Conservation (phyloP, 2,888 invertebrate genomes). For the Baronia brevicornis region DNA sequence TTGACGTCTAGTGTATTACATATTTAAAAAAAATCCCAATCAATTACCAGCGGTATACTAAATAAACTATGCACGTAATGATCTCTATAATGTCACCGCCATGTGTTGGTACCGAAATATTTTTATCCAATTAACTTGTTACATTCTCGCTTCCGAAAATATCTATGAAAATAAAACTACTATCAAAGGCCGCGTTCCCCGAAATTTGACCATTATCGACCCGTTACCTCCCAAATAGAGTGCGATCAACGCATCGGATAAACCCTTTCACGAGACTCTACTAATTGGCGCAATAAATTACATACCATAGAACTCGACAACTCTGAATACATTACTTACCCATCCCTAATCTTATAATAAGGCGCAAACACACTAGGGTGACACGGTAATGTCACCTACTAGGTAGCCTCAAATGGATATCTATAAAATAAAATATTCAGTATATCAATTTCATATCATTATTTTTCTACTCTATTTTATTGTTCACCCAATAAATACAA, state of each 20-base stretch:
- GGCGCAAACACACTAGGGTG: slow-evolving; percentile 17
- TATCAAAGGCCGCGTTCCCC: slow-evolving; percentile 49
- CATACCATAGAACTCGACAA: slow-evolving; percentile 53
- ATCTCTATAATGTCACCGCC: slow-evolving; percentile 43
- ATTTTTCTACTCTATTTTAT: too few relatives aligned
- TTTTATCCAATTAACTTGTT: slow-evolving; percentile 71
- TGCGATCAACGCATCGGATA: slow-evolving; percentile 56
- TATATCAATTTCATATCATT: too few relatives aligned
- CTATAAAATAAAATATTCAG: too few relatives aligned
- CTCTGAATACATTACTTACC: slow-evolving; percentile 40
- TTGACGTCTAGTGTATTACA: too few relatives aligned
- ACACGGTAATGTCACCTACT: too few relatives aligned
- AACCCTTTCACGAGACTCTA: slow-evolving; percentile 63
- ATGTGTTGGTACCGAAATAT: slow-evolving; percentile 53
- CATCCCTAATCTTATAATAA: slow-evolving; percentile 50
- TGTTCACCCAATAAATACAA: too few relatives aligned
- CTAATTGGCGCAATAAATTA: slow-evolving; percentile 75
- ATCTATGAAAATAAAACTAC: slow-evolving; percentile 36
- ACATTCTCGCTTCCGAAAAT: slow-evolving; percentile 72
- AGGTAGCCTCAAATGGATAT: too few relatives aligned
- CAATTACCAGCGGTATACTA: slow-evolving; percentile 28
- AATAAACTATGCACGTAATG: slow-evolving; percentile 55
- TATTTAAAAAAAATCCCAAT: slow-evolving; percentile 17
- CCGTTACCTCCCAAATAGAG: slow-evolving; percentile 72
- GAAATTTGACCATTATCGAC: slow-evolving; percentile 67